Evolutionary conservation across 2,888 invertebrate species (phyloP), one percentile per base, ranked within the genome.

Genomic region (Onthophagus sagittarius): DNA sequence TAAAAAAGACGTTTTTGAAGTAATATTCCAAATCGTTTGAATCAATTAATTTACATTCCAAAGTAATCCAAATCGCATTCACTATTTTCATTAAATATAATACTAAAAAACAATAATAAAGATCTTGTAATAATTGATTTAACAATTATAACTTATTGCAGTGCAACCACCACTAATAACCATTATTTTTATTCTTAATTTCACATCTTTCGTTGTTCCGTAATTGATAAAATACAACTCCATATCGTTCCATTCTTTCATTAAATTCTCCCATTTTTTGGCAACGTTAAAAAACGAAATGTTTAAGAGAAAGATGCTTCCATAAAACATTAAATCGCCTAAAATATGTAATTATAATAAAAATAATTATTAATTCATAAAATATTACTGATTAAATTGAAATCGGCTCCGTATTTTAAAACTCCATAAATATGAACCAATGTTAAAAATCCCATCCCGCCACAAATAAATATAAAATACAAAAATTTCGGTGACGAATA

Each of bases 201-300:
- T 67, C 1, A 67, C 15, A 1, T n/a, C 67, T 13, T 67, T n/a
- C 5, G 23, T 6, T n/a, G 5, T 67, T 67, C 32, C 67, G 23
- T 15, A 31, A 23, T 67, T 13, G 0, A 13, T 11, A 31, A 67
- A 23, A 15, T 32, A n/a, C n/a, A 13, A 5, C 23, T 72, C 72
- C 11, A 72, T 39, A 6, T 39, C 15, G 14, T 31, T 39, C 72
- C 72, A 72, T 72, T 72, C 33, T 23, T 65, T 31, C 65, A 72
- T 64, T 7, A 72, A 64, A 13, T 5, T 14, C 2, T 31, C 32
- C 72, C 64, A 65, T 7, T 39, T 32, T 31, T 5, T 63, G 11
- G 72, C 64, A 5, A 72, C 31, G 0, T 65, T 32, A 31, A 72
- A 39, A 39, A 72, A 72, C 0, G 5, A 65, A 15, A 72, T 33